Conservation (phyloP, 2,113 vertebrate species). For the Perca schrenkii region DNA sequence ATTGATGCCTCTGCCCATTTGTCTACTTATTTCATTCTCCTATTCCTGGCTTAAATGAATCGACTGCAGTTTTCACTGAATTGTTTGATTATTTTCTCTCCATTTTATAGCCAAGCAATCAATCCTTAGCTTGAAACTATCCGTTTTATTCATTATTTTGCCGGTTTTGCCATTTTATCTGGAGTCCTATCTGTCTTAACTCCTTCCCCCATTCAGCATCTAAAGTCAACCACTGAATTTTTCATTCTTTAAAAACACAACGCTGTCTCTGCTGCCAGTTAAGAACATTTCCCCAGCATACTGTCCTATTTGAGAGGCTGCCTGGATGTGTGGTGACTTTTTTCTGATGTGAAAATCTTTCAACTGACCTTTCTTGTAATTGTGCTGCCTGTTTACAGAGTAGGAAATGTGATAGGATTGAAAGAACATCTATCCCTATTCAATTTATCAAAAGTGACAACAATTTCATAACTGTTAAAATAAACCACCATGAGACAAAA, state of each 20-base stretch:
- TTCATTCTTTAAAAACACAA: slow-evolving; percentile 40
- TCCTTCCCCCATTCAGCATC: slow-evolving; percentile 51
- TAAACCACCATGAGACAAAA: neutral
- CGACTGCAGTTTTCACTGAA: slow-evolving; percentile 28
- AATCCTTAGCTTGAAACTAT: slow-evolving; percentile 44
- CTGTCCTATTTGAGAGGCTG: slow-evolving; percentile 21
- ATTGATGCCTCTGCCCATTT: slow-evolving; percentile 20
- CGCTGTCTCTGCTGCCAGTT: neutral
- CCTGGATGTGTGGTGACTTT: slow-evolving; percentile 17
- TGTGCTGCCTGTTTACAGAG: slow-evolving; percentile 10
- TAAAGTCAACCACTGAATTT: slow-evolving; percentile 38
- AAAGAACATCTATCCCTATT: neutral
- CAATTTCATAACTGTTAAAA: neutral
- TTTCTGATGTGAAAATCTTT: slow-evolving; percentile 37
- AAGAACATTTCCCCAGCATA: slow-evolving; percentile 24
- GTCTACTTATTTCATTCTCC: slow-evolving; percentile 32
- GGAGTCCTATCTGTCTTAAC: slow-evolving; percentile 40
- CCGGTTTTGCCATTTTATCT: slow-evolving; percentile 32
- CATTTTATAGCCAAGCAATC: slow-evolving; percentile 18
- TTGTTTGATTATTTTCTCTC: slow-evolving; percentile 25
- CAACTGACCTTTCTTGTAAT: neutral
- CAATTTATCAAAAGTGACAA: slow-evolving; percentile 7
- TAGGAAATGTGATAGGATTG: neutral
- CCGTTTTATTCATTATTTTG: slow-evolving; percentile 44
- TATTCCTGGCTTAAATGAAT: slow-evolving; percentile 33